Conservation (phyloP, 2,888 invertebrate species). For the Pycnomerus fuliginosus region DNA sequence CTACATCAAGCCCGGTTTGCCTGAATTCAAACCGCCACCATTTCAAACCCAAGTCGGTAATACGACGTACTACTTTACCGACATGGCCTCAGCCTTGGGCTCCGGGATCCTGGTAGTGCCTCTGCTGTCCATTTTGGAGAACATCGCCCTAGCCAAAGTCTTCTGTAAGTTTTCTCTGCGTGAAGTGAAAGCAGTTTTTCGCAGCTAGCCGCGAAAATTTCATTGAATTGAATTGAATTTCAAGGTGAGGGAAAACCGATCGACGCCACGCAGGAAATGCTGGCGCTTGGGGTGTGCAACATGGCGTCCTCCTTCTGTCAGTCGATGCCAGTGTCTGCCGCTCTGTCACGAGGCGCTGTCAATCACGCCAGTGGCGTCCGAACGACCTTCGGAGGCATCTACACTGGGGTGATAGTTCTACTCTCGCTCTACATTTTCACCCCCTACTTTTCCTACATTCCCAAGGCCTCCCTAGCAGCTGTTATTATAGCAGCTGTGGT, state of each 20-base stretch:
- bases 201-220: too few species aligned
- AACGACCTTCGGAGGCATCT: constrained; percentile 66
- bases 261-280: constrained; percentile 71
- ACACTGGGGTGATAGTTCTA: constrained; percentile 60
- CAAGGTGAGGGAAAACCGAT: constrained; percentile 61
- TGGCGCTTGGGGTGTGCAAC: constrained; percentile 66
- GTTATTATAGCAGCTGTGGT: constrained; percentile 73
- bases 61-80: constrained; percentile 57
- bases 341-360: constrained; percentile 65
- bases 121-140: constrained; percentile 66
- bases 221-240: too few species aligned
- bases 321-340: constrained; percentile 67
- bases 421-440: constrained; percentile 62
- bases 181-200: not conserved
- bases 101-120: constrained; percentile 68
- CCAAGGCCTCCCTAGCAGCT: constrained; percentile 66
- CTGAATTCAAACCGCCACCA: constrained; percentile 64
- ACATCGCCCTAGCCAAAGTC: constrained; percentile 71
- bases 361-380: constrained; percentile 71
- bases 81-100: constrained; percentile 62
- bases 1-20: constrained; percentile 70
- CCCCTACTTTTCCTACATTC: constrained; percentile 65
- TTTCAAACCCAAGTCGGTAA: constrained; percentile 64
- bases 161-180: constrained; percentile 56
- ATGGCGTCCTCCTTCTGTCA: constrained; percentile 66